These are phyloP conservation scores for Manis pentadactyla DNA, from an alignment of 2,797 vertebrate species.

Conservation along the genomic window DNA sequence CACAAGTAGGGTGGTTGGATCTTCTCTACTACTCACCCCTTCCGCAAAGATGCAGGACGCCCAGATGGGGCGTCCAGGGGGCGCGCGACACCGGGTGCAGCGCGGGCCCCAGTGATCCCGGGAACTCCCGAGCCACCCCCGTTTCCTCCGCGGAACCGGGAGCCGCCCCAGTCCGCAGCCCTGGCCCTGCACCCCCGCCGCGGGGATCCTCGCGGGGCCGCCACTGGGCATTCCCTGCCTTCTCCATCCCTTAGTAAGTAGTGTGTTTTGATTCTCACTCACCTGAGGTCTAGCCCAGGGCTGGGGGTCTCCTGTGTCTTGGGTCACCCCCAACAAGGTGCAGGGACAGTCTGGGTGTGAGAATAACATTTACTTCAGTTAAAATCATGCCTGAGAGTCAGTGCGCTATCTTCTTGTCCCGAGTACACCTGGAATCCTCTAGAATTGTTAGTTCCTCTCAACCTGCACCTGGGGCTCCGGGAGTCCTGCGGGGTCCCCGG, in stretches of 20 bases:
- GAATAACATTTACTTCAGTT: not conserved
- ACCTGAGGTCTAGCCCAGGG: no score
- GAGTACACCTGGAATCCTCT: no score
- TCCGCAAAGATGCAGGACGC: not conserved
- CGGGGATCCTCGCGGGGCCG: not conserved
- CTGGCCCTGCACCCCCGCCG: no score
- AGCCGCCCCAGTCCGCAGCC: not conserved
- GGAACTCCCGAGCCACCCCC: not conserved
- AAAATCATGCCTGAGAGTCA: not conserved
- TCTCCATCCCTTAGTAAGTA: not conserved
- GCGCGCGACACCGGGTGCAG: rapidly evolving
- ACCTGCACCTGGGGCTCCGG: not conserved
- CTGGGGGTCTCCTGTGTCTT: not conserved
- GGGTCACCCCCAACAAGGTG: not conserved
- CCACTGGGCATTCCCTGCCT: not conserved
- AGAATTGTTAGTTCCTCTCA: not conserved
- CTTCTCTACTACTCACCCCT: not conserved
- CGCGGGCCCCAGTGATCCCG: not conserved
- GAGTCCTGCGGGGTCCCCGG: not conserved
- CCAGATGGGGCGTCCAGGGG: not conserved
- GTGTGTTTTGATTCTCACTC: not conserved
- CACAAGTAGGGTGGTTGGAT: rapidly evolving
- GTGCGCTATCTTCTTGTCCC: not conserved
- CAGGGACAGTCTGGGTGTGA: not conserved
- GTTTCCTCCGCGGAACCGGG: not conserved